Percentiles rank a stretch among this genome's conserved stretches.
phyloP scores from a whole-genome alignment of 2,797 vertebrate species.

The Synanceia verrucosa region DNA sequence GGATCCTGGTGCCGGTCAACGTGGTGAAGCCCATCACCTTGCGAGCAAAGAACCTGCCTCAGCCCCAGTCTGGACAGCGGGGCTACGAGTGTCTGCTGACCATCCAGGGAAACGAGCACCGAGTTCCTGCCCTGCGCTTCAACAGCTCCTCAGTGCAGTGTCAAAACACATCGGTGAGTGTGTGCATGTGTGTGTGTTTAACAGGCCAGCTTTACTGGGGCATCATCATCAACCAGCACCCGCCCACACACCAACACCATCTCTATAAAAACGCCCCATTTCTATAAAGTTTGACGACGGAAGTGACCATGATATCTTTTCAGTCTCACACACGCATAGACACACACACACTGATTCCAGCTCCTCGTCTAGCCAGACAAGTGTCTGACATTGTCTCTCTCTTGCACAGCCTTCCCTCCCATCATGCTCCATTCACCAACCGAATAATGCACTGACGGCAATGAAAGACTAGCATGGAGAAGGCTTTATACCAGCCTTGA shows the following conservation, averaged over 20 bases:
- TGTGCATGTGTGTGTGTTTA: neutral
- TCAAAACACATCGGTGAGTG: slow-evolving; percentile 94
- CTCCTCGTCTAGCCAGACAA: slow-evolving; percentile 22
- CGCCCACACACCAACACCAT: slow-evolving; percentile 12
- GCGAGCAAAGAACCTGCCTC: slow-evolving; percentile 94
- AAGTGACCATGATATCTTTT: slow-evolving; percentile 17
- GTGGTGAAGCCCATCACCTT: slow-evolving; percentile 96
- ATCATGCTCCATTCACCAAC: slow-evolving; percentile 57
- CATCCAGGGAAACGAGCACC: slow-evolving; percentile 92
- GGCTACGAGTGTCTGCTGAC: slow-evolving; percentile 95
- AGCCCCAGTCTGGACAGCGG: slow-evolving; percentile 95
- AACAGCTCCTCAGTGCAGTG: slow-evolving; percentile 99
- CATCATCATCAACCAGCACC: slow-evolving; percentile 5
- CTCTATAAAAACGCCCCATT: slow-evolving; percentile 27
- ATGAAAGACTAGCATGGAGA: slow-evolving; percentile 60
- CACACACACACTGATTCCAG: slow-evolving; percentile 8
- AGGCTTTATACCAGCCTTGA: slow-evolving; percentile 66
- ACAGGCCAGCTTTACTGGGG: neutral
- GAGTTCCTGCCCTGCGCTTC: slow-evolving; percentile 94
- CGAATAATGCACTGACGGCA: slow-evolving; percentile 65
- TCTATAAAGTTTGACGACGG: slow-evolving; percentile 36
- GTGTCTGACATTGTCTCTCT: slow-evolving; percentile 51
- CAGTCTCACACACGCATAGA: neutral
- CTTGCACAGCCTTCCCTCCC: slow-evolving; percentile 23
- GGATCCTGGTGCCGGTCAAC: slow-evolving; percentile 94